Evolutionary conservation across 2,888 invertebrate genomes (phyloP).

Genomic region (Drosophila nr. fundita): DNA sequence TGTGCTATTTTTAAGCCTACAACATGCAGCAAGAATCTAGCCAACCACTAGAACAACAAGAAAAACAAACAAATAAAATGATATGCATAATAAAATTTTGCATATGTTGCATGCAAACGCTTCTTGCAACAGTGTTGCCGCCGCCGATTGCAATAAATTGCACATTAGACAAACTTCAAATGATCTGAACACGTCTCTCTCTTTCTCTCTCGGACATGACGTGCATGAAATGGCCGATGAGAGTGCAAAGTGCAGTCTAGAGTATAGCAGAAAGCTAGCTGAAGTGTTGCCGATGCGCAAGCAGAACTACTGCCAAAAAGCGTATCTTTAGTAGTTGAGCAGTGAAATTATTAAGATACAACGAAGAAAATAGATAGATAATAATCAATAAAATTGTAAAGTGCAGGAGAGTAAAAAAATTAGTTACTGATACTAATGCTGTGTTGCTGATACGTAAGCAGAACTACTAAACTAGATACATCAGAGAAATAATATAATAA

Average conservation of each 20-base stretch:
- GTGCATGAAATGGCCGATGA: constrained; percentile 12
- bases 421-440: not conserved
- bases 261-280: constrained; percentile 15
- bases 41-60: constrained; percentile 28
- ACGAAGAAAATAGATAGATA: not conserved
- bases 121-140: constrained; percentile 35
- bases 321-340: not conserved
- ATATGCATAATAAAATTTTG: constrained; percentile 34
- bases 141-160: constrained; percentile 29
- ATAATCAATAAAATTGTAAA: not conserved
- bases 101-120: constrained; percentile 29
- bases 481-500: not conserved
- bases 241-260: constrained; percentile 13
- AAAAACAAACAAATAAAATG: constrained; percentile 12
- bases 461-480: not conserved
- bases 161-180: constrained; percentile 33
- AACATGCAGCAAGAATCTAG: constrained; percentile 28
- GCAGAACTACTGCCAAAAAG: constrained; percentile 2
- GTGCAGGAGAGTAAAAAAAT: not conserved
- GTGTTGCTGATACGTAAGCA: not conserved
- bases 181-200: constrained; percentile 28
- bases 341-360: not conserved
- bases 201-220: constrained; percentile 2
- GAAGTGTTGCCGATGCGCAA: constrained; percentile 23
- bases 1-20: constrained; percentile 67